Evolutionary conservation across 2,113 vertebrate species (phyloP), one percentile per base, ranked within the genome.

Genomic region (Chlorocebus sabaeus): DNA sequence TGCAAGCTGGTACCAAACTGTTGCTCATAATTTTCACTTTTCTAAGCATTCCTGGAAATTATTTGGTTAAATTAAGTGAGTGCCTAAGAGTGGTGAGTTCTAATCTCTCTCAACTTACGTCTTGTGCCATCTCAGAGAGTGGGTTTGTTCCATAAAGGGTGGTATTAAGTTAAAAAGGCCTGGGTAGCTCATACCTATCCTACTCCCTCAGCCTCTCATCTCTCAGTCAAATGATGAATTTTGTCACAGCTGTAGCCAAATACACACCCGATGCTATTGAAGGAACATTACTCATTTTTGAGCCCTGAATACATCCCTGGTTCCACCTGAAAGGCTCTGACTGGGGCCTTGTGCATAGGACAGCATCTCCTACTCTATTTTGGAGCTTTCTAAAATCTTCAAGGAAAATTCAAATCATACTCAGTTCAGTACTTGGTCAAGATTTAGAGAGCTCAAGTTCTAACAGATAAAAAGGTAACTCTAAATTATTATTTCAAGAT

Each of bases 31-130:
- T 45, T 48, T 50, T 45, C 57, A 80, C n/a, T 95, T 80, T 92
- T 68, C 52, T 45, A 95, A 52, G 43, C 43, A 32, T 93, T 90
- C 89, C 64, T 95, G 61, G 61, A 90, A 90, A 93, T 79, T 40
- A 5, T 48, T 92, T 87, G 16, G 8, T 70, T 70, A 45, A 84
- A 87, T 9, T 32, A 84, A 64, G 72, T 35, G 50, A 81, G 32
- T 68, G 52, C 40, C 57, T 83, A 38, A 82, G 64, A 68, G 79
- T 38, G 12, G 4, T 23, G 16, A 76, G 25, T 81, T 80, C 32
- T 94, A 35, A 23, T 5, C 43, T 90, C 32, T 93, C 9, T 57
- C 22, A 45, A 6, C 22, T 73, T 57, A 30, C n/a, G 14, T 64
- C n/a, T 80, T 82, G 9, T 55, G 43, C 30, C 50, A 48, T 20